phyloP scores from a whole-genome alignment of 2,797 vertebrate genomes.

The Hydrocynus forskahlii region DNA sequence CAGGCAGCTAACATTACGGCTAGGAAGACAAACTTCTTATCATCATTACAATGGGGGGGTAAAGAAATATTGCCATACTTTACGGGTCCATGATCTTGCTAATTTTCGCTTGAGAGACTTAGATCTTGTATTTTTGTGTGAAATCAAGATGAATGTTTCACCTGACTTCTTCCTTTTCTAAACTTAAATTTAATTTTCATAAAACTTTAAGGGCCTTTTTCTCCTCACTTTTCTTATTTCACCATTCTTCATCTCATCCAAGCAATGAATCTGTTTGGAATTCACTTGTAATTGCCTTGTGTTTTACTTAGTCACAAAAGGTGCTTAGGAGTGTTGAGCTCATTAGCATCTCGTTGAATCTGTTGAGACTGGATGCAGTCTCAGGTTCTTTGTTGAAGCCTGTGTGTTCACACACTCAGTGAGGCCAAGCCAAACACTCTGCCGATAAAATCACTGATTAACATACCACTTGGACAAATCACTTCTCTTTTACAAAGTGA shows the following conservation, averaged over 20 bases:
- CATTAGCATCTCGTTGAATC: neutral
- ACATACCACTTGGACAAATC: constrained; percentile 55
- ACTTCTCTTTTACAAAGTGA: constrained; percentile 46
- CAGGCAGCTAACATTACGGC: too few relatives aligned
- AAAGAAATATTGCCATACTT: constrained; percentile 27
- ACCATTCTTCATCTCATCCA: too few relatives aligned
- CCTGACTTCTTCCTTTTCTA: neutral
- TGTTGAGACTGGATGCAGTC: constrained; percentile 5
- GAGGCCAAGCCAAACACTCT: constrained; percentile 67
- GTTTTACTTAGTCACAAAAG: neutral
- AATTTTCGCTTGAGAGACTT: constrained; percentile 4
- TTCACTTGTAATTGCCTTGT: neutral
- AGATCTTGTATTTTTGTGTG: neutral
- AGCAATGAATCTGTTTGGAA: neutral
- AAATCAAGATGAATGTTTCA: neutral
- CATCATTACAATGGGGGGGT: too few relatives aligned
- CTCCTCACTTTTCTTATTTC: neutral
- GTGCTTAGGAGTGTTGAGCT: neutral
- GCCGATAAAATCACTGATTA: constrained; percentile 63
- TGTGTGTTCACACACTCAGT: constrained; percentile 44
- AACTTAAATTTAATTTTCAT: neutral
- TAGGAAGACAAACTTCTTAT: too few relatives aligned
- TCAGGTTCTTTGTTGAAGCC: constrained; percentile 38
- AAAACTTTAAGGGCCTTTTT: neutral
- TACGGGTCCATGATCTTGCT: neutral